Percentiles rank a stretch among this genome's conserved stretches.
These are phyloP conservation scores for Glareola pratincola DNA, from an alignment of 2,113 vertebrate species.

Conservation along the genomic window DNA sequence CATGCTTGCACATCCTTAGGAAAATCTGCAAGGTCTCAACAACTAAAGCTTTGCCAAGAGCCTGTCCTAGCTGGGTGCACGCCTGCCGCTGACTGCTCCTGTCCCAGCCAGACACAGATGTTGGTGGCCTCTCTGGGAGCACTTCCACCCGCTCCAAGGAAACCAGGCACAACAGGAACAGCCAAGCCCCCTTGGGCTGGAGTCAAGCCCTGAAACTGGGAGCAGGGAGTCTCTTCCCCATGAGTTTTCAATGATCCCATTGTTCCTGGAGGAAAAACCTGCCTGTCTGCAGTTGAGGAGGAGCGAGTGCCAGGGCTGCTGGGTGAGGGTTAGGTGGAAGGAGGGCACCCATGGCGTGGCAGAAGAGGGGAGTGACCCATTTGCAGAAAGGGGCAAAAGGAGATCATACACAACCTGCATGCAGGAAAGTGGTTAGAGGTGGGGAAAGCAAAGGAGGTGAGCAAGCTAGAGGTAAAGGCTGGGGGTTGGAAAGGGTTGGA, in stretches of 20 bases:
- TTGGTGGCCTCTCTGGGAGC: background rate
- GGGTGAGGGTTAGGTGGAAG: accelerated
- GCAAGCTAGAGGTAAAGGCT: background rate
- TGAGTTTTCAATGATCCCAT: background rate
- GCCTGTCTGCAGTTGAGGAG: background rate
- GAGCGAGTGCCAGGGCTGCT: background rate
- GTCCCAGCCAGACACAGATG: background rate
- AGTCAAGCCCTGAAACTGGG: background rate
- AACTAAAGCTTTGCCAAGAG: background rate
- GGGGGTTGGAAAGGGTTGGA: background rate
- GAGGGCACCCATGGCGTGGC: background rate
- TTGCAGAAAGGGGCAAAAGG: background rate
- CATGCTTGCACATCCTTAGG: background rate
- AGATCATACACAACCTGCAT: background rate
- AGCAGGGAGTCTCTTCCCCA: background rate
- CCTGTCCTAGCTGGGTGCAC: background rate
- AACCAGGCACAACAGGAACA: background rate
- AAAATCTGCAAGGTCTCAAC: background rate
- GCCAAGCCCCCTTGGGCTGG: background rate
- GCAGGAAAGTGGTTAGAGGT: background rate
- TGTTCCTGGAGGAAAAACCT: background rate
- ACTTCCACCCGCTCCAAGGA: background rate
- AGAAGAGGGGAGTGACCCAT: background rate
- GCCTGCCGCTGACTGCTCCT: background rate
- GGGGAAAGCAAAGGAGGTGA: background rate